Evolutionary conservation across 1,140 invertebrate species (phyloP), one percentile per base, ranked within the genome.

Genomic region (Pseudomyrmex gracilis): DNA sequence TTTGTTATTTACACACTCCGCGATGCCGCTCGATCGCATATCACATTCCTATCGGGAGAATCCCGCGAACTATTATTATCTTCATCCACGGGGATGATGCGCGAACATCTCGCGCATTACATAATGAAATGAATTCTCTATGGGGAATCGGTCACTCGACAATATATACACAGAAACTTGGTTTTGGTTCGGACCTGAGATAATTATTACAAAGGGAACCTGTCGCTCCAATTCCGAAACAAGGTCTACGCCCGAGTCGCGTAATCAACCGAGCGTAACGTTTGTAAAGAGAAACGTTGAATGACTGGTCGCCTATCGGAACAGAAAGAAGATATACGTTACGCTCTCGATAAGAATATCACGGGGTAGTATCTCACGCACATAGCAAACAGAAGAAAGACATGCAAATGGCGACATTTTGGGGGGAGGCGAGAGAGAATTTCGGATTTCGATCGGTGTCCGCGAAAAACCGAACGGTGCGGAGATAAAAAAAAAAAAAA

Each of bases 321-420:
- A n/a, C 8, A 34, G n/a, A 43, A 12, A 22, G 15, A 13, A 64
- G 63, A 86, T 64, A 57, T 13, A 47, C 12, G 55, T 2, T 58
- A 51, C 13, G 57, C 5, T 51, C 24, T 51, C 24, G 68, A 85
- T 67, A 86, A 87, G 55, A 71, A n/a, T 22, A 49, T 51, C 22
- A 43, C 63, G 53, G 51, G 17, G 34, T 70, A 43, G 20, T 53
- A 17, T 4, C 68, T 61, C 22, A 22, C 20, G 13, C 49, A 53
- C 47, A 77, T 55, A 78, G 68, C 64, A 34, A 80, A 58, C 73
- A 73, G 73, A 71, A 2, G 20, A 77, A 64, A 61, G 34, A 34
- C 34, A 76, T 85, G 85, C 87, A 88, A 88, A 88, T 88, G 87
- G 87, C 87, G 87, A 82, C 83, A 82, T 77, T 74, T 58, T 60